These are phyloP conservation scores for Agrypnia vestita DNA, from an alignment of 1,140 invertebrate species.

Conservation along the genomic window DNA sequence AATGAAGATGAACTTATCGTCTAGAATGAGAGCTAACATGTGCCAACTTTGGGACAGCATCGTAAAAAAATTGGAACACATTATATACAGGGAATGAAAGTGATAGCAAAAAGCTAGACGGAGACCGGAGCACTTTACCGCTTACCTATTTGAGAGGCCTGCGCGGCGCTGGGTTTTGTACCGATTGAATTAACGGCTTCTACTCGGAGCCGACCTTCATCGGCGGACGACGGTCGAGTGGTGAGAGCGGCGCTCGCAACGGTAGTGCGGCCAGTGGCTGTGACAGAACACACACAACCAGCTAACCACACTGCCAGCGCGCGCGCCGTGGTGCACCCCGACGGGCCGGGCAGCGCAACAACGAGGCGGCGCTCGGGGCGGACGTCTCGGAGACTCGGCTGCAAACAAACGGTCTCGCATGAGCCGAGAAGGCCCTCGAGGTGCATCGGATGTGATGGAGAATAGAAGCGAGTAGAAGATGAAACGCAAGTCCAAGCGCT, in stretches of 20 bases:
- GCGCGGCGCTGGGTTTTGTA: not conserved
- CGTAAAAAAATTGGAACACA: too few species aligned
- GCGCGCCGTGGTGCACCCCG: conserved; percentile 67
- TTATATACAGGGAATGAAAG: too few species aligned
- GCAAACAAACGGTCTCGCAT: not conserved
- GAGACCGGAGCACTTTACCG: not conserved
- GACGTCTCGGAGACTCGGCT: not conserved
- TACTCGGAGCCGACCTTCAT: too few species aligned
- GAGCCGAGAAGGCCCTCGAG: not conserved
- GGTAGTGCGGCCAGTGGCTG: conserved; percentile 97
- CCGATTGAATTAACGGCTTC: too few species aligned
- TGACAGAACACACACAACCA: conserved; percentile 91
- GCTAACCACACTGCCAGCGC: conserved; percentile 99
- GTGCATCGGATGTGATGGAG: not conserved
- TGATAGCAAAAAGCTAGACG: not conserved
- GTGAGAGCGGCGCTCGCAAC: conserved; percentile 74
- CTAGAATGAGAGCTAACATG: too few species aligned
- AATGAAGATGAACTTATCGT: too few species aligned
- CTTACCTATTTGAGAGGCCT: conserved; percentile 4
- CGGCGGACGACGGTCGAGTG: too few species aligned
- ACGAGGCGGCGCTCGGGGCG: too few species aligned
- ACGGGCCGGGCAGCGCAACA: too few species aligned
- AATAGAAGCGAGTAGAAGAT: not conserved
- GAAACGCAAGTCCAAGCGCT: conserved; percentile 1
- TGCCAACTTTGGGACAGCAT: too few species aligned